Base-by-base conservation (phyloP, 2,888 invertebrate species). In the Unio delphinus region DNA sequence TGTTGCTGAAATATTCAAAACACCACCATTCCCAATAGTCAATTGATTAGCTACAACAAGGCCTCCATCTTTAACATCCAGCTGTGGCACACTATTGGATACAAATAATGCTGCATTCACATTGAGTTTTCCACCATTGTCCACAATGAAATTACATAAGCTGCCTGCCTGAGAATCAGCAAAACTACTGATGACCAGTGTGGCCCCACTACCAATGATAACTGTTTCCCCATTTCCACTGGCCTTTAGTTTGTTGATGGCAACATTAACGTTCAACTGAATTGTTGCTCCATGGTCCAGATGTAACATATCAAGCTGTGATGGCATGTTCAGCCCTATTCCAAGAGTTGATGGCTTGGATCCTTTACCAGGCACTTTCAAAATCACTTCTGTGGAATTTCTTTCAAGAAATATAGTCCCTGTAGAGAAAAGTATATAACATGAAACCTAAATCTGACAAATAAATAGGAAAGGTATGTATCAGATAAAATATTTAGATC, bases 341-440 rank as follows among this genome's bases (percentile, higher is more conserved):
- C 20, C 69, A 68, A 72, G 61, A 67, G 15, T 73, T 66, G 20
- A 66, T 64, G 34, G 67, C 56, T 55, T 68, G 58, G 15, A 45
- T 66, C 63, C 15, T 45, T 60, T 23, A 68, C 64, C 55, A 70
- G 68, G 4, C 60, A 57, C 20, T 72, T 45, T 45, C 45, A 45
- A 45, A 45, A 15, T 45, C 45, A 45, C 2, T 2, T 45, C 45
- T 45, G 45, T 3, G 5, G n/a, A 18, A 28, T 34, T 54, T 65
- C n/a, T 60, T 59, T 60, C 64, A 8, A 81, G 60, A 65, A 72
- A 79, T 17, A 78, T 62, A 7, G 79, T 82, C 17, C 81, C 81
- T 81, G 59, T 18, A 72, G 57, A 63, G 55, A 34, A 55, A 62
- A 61, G 64, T 63, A 34, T 61, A 1, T 18, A 30, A 57, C n/a